phyloP scores from a whole-genome alignment of 2,797 vertebrate species.

The Avahi laniger region DNA sequence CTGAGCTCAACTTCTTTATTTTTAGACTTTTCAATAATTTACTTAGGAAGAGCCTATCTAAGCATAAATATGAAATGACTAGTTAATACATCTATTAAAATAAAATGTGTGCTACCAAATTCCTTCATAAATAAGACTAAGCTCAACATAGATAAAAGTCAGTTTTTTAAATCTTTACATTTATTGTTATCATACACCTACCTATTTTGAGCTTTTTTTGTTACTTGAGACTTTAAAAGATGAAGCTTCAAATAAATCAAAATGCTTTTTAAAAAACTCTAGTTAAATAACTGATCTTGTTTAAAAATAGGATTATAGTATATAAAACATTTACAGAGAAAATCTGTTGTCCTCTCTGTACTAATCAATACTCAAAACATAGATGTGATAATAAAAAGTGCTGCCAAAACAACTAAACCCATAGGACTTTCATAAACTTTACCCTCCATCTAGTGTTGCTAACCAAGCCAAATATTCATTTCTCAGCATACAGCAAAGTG shows the following conservation, averaged over 20 bases:
- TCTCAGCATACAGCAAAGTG: neutral
- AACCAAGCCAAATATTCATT: neutral
- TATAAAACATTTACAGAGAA: slow-evolving; percentile 45
- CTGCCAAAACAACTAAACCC: slow-evolving; percentile 50
- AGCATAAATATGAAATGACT: slow-evolving; percentile 5
- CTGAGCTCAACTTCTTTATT: neutral
- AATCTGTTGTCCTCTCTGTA: neutral
- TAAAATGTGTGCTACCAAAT: slow-evolving; percentile 40
- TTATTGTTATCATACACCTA: neutral
- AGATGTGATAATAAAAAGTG: slow-evolving; percentile 43
- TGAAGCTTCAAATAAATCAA: slow-evolving; percentile 5
- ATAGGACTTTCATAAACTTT: neutral
- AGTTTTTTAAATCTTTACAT: neutral
- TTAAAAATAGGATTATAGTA: slow-evolving; percentile 30
- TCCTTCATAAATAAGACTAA: slow-evolving; percentile 61
- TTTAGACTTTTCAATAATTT: neutral
- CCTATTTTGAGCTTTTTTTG: neutral
- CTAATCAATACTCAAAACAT: slow-evolving; percentile 28
- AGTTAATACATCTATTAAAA: neutral
- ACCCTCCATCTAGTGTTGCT: neutral
- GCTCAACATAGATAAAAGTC: neutral
- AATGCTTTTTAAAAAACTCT: slow-evolving; percentile 62
- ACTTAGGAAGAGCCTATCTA: neutral
- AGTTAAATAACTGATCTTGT: slow-evolving; percentile 60
- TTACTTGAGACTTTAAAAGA: neutral